Evolutionary conservation across 2,113 vertebrate species (phyloP).

Genomic region (Pelmatolapia mariae): DNA sequence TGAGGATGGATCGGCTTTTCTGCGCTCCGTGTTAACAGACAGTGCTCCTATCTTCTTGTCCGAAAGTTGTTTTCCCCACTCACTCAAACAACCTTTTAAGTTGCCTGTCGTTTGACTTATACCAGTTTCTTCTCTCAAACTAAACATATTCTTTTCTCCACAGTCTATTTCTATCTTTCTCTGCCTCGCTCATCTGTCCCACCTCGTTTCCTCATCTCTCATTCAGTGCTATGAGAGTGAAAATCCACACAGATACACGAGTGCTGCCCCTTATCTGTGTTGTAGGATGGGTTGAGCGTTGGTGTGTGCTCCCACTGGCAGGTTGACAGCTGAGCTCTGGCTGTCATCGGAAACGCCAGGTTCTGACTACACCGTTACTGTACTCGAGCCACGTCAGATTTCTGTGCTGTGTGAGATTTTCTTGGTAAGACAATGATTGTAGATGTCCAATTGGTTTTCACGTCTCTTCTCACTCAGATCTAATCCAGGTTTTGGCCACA

Average conservation of each 20-base stretch:
- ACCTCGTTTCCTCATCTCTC: not conserved
- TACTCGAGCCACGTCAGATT: not conserved
- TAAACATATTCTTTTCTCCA: not conserved
- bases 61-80: conserved; percentile 5
- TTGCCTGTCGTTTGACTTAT: not conserved
- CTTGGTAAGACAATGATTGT: not conserved
- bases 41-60: not conserved
- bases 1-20: conserved; percentile 19
- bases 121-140: not conserved
- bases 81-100: not conserved
- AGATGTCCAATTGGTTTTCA: not conserved
- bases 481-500: not conserved
- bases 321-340: conserved; percentile 24
- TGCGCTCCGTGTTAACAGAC: not conserved
- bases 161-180: not conserved
- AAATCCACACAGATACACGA: conserved; percentile 8
- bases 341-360: conserved; percentile 6
- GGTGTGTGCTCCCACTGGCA: not conserved
- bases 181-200: not conserved
- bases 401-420: not conserved
- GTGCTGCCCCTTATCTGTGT: not conserved
- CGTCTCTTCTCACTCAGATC: not conserved
- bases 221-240: conserved; percentile 4
- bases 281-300: not conserved
- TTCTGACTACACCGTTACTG: not conserved